Conservation (phyloP, 2,797 vertebrate species). For the Meda fulgida region DNA sequence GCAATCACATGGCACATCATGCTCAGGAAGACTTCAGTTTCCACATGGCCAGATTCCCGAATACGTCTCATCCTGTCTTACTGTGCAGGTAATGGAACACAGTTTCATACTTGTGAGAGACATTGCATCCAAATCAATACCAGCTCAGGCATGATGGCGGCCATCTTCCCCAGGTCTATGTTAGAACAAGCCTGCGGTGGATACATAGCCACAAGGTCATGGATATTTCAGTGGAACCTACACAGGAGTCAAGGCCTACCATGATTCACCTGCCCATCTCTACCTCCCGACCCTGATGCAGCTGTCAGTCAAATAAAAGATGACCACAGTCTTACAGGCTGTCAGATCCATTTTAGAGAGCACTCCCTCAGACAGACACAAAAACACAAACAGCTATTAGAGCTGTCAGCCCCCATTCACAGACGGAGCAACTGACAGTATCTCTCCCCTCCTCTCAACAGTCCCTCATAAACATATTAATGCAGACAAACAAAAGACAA, state of each 20-base stretch:
- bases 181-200: slow-evolving; percentile 25
- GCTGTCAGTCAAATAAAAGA: slow-evolving; percentile 51
- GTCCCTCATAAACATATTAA: slow-evolving; percentile 35
- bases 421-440: slow-evolving; percentile 35
- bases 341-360: slow-evolving; percentile 56
- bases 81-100: slow-evolving; percentile 15
- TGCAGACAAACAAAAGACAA: slow-evolving; percentile 42
- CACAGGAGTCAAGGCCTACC: background rate
- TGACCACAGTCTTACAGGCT: slow-evolving; percentile 37
- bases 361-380: slow-evolving; percentile 38
- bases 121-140: slow-evolving; percentile 46
- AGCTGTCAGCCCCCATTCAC: slow-evolving; percentile 51
- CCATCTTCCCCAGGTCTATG: slow-evolving; percentile 16
- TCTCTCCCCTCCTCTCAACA: slow-evolving; percentile 21
- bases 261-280: background rate
- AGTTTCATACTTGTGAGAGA: slow-evolving; percentile 23
- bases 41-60: background rate
- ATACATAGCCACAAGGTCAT: slow-evolving; percentile 37
- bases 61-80: background rate
- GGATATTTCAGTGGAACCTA: slow-evolving; percentile 24
- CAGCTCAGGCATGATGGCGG: slow-evolving; percentile 23
- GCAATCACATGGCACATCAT: slow-evolving; percentile 3
- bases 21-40: background rate
- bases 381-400: slow-evolving; percentile 58
- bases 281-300: slow-evolving; percentile 25